phyloP scores from a whole-genome alignment of 2,888 invertebrate species.

The Dusona sp. region DNA sequence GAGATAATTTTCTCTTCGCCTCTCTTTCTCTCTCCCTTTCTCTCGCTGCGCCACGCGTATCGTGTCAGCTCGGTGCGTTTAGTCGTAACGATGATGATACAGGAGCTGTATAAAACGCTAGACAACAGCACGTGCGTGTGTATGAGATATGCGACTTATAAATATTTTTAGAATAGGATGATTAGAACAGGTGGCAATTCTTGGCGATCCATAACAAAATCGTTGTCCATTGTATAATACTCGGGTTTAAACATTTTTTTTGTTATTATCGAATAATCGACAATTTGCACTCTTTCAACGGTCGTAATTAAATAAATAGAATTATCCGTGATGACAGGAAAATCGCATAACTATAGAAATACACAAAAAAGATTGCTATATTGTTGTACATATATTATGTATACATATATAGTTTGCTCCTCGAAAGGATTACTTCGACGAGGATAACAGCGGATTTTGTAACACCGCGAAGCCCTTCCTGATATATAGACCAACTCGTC shows the following conservation, averaged over 20 bases:
- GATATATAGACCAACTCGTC: constrained; percentile 31
- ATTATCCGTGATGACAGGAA: constrained; percentile 10
- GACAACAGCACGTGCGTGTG: background rate
- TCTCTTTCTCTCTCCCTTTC: constrained; percentile 5
- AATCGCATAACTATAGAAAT: background rate
- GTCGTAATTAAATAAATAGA: constrained; percentile 12
- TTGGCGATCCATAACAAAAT: background rate
- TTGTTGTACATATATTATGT: background rate
- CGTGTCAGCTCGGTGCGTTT: constrained; percentile 37
- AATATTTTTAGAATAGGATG: background rate
- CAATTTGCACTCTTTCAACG: background rate
- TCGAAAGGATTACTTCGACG: constrained; percentile 37
- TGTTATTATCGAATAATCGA: background rate
- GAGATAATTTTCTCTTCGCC: constrained; percentile 31
- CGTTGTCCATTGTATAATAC: background rate
- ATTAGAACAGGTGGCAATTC: constrained; percentile 5
- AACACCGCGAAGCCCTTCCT: constrained; percentile 6
- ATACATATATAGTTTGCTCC: background rate
- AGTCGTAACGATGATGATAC: constrained; percentile 28
- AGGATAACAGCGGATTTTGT: constrained; percentile 47
- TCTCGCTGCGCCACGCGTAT: constrained; percentile 21
- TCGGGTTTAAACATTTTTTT: background rate
- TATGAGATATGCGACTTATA: background rate
- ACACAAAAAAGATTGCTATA: background rate
- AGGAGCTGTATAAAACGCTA: background rate